Conservation (phyloP, 2,888 invertebrate genomes). For the Trichopria drosophilae region DNA sequence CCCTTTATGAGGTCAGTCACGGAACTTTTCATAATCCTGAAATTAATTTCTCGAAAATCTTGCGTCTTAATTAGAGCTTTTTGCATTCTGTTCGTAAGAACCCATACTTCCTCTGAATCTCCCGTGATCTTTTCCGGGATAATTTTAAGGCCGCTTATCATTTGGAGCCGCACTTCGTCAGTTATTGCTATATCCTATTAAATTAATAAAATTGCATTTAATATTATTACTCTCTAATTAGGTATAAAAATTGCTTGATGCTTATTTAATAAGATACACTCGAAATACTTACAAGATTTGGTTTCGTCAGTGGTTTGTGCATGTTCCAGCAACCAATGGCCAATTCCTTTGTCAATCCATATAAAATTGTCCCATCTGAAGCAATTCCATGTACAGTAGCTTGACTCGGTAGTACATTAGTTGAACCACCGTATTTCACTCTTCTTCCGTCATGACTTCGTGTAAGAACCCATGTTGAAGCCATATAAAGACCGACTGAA, state of each 20-base stretch:
- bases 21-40: constrained; percentile 9
- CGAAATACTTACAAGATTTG: no score
- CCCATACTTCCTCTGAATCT: constrained; percentile 15
- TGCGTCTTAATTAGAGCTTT: constrained; percentile 6
- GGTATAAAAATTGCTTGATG: not conserved
- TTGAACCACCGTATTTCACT: no score
- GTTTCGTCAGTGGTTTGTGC: no score
- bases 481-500: constrained; percentile 33
- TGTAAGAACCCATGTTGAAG: constrained; percentile 11
- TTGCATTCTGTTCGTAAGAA: constrained; percentile 21
- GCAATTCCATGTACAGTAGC: constrained; percentile 28
- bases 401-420: constrained; percentile 35
- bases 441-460: no score
- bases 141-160: constrained; percentile 23
- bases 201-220: not conserved
- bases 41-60: constrained; percentile 20
- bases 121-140: not conserved
- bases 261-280: no score
- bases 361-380: constrained; percentile 49
- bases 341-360: constrained; percentile 48
- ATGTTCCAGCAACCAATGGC: constrained; percentile 56
- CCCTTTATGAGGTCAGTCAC: constrained; percentile 4
- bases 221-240: no score
- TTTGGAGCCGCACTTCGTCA: constrained; percentile 12
- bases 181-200: constrained; percentile 3